Evolutionary conservation across 2,888 invertebrate genomes (phyloP).

Genomic region (Hermaeophaga mercurialis): DNA sequence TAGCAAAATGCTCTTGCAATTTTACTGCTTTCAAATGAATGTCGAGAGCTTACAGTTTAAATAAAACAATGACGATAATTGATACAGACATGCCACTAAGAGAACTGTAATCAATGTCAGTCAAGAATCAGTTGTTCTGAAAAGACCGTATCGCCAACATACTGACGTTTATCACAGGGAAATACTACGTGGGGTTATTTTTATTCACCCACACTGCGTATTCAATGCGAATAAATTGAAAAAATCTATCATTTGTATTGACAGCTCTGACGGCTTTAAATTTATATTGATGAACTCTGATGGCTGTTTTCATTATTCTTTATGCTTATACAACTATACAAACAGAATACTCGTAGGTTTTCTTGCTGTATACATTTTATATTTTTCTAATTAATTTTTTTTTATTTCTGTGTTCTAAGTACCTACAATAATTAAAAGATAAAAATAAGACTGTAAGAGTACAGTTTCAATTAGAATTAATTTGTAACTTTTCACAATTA

Average conservation of each 20-base stretch:
- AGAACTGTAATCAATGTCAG: constrained; percentile 48
- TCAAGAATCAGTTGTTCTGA: constrained; percentile 41
- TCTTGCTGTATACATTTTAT: too few species aligned
- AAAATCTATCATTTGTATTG: constrained; percentile 41
- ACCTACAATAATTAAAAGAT: too few species aligned
- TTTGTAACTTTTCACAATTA: too few species aligned
- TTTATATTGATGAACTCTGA: constrained; percentile 19
- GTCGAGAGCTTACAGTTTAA: constrained; percentile 18
- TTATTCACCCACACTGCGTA: constrained; percentile 39
- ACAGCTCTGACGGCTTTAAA: constrained; percentile 30
- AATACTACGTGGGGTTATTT: constrained; percentile 40
- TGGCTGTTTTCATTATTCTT: constrained; percentile 17
- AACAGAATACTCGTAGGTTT: too few species aligned
- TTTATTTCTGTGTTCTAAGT: too few species aligned
- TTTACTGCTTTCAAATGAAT: constrained; percentile 20
- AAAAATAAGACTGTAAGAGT: too few species aligned
- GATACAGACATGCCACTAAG: constrained; percentile 39
- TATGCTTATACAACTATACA: constrained; percentile 3
- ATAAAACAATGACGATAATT: constrained; percentile 38
- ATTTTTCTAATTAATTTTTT: too few species aligned
- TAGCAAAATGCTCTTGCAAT: too few species aligned
- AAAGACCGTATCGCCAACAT: constrained; percentile 36
- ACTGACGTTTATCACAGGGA: constrained; percentile 44
- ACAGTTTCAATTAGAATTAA: too few species aligned
- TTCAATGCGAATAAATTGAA: constrained; percentile 35